Evolutionary conservation across 2,113 vertebrate species (phyloP).

Genomic region (Poeciliopsis occidentalis): DNA sequence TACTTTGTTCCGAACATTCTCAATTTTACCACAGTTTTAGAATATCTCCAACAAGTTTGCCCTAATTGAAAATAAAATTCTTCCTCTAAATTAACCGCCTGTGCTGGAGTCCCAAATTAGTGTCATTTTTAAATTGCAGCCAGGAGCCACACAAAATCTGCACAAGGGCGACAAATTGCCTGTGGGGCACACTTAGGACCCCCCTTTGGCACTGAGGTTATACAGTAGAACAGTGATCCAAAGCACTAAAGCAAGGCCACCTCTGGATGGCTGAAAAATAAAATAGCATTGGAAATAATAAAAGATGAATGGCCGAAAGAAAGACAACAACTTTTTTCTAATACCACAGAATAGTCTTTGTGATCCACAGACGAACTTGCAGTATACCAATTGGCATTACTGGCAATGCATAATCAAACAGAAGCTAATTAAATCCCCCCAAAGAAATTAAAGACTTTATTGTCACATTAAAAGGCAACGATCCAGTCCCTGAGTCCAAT

Average conservation of each 20-base stretch:
- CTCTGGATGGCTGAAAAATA: background rate
- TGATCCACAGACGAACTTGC: background rate
- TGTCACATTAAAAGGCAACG: constrained; percentile 1
- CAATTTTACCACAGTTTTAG: too few species aligned
- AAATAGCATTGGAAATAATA: background rate
- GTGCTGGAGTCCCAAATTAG: too few species aligned
- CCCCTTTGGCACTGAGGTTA: too few species aligned
- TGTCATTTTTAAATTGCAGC: too few species aligned
- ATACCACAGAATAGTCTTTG: background rate
- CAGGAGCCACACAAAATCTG: too few species aligned
- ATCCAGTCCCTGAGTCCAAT: constrained; percentile 13
- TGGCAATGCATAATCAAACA: background rate
- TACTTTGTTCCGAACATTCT: too few species aligned
- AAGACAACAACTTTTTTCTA: background rate
- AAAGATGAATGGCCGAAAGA: background rate
- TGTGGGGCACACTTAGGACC: too few species aligned
- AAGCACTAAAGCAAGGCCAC: background rate
- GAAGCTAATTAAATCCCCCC: background rate
- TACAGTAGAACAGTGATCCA: background rate
- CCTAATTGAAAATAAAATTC: too few species aligned
- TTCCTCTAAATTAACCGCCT: too few species aligned
- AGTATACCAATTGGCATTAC: background rate
- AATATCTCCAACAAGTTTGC: too few species aligned
- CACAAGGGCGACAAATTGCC: too few species aligned
- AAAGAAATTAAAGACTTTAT: background rate